These are phyloP conservation scores for Parambassis ranga DNA, from an alignment of 2,797 vertebrate species.

Conservation along the genomic window DNA sequence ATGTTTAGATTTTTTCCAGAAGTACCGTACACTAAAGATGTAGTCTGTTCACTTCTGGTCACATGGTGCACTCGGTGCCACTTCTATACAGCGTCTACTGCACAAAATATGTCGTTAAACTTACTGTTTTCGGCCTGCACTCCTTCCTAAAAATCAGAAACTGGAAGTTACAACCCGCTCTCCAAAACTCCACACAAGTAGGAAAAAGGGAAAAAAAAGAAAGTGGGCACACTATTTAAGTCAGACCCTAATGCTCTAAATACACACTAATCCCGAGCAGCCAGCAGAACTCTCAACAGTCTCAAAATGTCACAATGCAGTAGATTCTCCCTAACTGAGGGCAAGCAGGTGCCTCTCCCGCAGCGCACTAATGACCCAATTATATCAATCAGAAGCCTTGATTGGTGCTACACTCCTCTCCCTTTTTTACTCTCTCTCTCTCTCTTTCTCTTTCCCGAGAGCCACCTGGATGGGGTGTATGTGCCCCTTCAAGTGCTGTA, in stretches of 20 bases:
- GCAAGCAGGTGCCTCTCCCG: slow-evolving; percentile 79
- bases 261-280: slow-evolving; percentile 67
- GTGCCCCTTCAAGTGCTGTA: slow-evolving; percentile 65
- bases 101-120: too few relatives aligned
- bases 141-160: too few relatives aligned
- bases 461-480: slow-evolving; percentile 72
- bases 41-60: too few relatives aligned
- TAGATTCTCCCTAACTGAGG: slow-evolving; percentile 73
- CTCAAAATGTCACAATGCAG: slow-evolving; percentile 76
- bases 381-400: slow-evolving; percentile 84
- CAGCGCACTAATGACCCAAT: slow-evolving; percentile 83
- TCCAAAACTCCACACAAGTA: slow-evolving; percentile 28
- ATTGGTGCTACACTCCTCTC: slow-evolving; percentile 76
- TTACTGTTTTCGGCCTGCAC: too few relatives aligned
- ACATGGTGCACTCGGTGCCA: too few relatives aligned
- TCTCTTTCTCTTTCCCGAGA: slow-evolving; percentile 50
- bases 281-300: slow-evolving; percentile 65
- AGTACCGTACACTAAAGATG: too few relatives aligned
- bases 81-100: too few relatives aligned
- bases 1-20: too few relatives aligned
- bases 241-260: slow-evolving; percentile 65
- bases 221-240: slow-evolving; percentile 59
- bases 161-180: too few relatives aligned
- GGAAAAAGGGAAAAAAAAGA: too few relatives aligned
- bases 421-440: slow-evolving; percentile 46